These are phyloP conservation scores for Bucorvus abyssinicus DNA, from an alignment of 2,797 vertebrate species.

Conservation along the genomic window DNA sequence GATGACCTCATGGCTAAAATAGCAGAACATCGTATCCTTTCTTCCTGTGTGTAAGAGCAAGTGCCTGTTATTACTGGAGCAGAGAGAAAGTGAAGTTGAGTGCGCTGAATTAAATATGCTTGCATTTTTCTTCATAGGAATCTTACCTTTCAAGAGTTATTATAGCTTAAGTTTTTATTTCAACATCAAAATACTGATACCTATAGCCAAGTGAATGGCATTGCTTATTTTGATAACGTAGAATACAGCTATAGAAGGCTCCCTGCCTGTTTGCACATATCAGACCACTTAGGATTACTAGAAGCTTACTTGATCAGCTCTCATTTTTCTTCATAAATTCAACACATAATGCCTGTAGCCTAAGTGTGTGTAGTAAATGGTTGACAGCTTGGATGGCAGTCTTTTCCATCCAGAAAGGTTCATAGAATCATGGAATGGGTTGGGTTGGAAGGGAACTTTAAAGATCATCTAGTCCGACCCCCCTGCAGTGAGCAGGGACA, in stretches of 20 bases:
- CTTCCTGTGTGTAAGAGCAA: not conserved
- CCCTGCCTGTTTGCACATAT: not conserved
- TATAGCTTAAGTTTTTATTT: not conserved
- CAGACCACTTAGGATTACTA: not conserved
- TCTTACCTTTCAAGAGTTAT: not conserved
- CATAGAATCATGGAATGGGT: not conserved
- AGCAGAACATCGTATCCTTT: constrained; percentile 99
- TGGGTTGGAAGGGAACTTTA: not conserved
- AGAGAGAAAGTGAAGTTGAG: not conserved
- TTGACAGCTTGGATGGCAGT: not conserved
- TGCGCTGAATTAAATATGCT: not conserved
- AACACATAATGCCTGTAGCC: not conserved
- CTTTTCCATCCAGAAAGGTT: not conserved
- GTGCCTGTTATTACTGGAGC: not conserved
- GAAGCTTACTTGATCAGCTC: not conserved
- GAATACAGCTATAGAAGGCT: not conserved
- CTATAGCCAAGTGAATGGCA: not conserved
- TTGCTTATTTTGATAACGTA: not conserved
- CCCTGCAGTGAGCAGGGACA: not conserved
- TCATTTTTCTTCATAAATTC: not conserved
- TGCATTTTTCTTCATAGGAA: not conserved
- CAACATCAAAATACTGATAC: not conserved
- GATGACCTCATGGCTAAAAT: constrained; percentile 99
- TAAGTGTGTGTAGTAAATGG: not conserved
- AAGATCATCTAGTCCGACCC: not conserved